phyloP scores from a whole-genome alignment of 2,113 vertebrate species.

The Cryptotis parvus region DNA sequence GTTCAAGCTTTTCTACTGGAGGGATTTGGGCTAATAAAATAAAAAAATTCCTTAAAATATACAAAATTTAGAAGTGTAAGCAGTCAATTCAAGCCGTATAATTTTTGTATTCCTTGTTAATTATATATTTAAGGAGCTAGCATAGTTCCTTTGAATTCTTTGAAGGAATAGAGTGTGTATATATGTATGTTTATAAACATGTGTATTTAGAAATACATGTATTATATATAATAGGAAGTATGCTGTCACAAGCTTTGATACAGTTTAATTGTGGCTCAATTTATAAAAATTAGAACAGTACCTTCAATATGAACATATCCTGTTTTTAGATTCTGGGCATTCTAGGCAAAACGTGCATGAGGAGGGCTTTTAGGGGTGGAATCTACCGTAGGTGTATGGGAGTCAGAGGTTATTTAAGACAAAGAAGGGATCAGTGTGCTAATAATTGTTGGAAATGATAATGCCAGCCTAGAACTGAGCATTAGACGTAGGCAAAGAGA shows the following conservation, averaged over 20 bases:
- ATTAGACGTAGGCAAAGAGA: no score
- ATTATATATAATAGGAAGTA: not conserved
- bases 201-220: no score
- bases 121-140: not conserved
- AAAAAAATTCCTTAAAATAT: not conserved
- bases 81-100: not conserved
- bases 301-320: not conserved
- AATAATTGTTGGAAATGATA: no score
- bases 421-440: no score
- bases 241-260: not conserved
- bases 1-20: not conserved
- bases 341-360: no score
- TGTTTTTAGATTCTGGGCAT: not conserved
- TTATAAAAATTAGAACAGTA: not conserved
- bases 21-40: not conserved
- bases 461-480: no score
- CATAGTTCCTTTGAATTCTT: not conserved
- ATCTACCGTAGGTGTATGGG: no score
- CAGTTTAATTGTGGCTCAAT: not conserved
- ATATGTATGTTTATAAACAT: no score
- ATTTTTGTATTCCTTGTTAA: constrained; percentile 4
- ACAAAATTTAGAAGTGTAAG: not conserved
- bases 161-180: no score
- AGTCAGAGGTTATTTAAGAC: no score
- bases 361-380: no score